Evolutionary conservation across 2,113 vertebrate species (phyloP).

Genomic region (Menidia beryllina): DNA sequence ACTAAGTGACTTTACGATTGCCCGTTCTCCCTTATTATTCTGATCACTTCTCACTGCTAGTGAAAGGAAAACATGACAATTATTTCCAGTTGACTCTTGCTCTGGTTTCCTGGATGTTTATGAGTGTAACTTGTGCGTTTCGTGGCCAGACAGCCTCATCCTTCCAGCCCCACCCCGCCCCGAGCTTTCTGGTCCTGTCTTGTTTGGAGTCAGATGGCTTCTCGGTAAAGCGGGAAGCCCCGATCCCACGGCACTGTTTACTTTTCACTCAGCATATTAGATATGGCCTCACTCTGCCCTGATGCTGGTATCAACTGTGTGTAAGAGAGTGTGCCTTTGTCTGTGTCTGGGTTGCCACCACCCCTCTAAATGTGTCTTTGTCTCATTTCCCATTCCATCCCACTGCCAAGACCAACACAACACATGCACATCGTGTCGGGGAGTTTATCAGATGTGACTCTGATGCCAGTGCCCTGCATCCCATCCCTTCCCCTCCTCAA

Average conservation of each 20-base stretch:
- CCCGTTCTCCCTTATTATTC: background rate
- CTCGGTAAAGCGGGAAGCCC: constrained; percentile 65
- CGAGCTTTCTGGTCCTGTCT: constrained; percentile 44
- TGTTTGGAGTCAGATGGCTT: constrained; percentile 63
- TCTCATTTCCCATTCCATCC: constrained; percentile 29
- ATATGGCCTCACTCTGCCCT: constrained; percentile 66
- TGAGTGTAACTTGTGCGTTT: constrained; percentile 36
- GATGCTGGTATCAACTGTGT: constrained; percentile 78
- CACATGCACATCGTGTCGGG: constrained; percentile 45
- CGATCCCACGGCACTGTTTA: constrained; percentile 67
- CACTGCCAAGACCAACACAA: constrained; percentile 24
- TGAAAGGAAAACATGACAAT: constrained; percentile 51
- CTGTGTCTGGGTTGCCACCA: background rate
- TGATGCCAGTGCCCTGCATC: constrained; percentile 20
- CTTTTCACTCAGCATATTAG: constrained; percentile 80
- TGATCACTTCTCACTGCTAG: constrained; percentile 27
- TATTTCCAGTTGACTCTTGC: constrained; percentile 44
- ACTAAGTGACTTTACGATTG: background rate
- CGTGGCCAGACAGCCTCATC: constrained; percentile 15
- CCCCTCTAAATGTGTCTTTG: constrained; percentile 7
- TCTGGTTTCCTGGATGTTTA: too few species aligned
- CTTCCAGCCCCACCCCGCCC: constrained; percentile 33
- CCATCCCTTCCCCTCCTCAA: constrained; percentile 2
- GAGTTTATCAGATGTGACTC: constrained; percentile 67
- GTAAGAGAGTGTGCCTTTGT: constrained; percentile 33